These are phyloP conservation scores for Tiaroga cobitis DNA, from an alignment of 2,797 vertebrate species.

Conservation along the genomic window DNA sequence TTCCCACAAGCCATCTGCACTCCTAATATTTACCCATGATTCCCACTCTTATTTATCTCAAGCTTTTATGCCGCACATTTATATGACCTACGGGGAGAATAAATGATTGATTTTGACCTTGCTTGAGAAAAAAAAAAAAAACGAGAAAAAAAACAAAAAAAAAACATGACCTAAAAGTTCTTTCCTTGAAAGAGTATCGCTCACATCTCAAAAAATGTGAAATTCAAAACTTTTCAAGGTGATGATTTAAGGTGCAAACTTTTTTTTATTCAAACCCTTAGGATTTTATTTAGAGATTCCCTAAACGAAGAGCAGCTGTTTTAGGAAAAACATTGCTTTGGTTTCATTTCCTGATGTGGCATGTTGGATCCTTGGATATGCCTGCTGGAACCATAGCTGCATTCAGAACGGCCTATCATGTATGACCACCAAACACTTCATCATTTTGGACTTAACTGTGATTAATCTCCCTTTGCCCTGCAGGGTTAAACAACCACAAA, in stretches of 20 bases:
- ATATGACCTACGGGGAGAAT: not conserved
- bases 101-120: slow-evolving; percentile 37
- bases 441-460: slow-evolving; percentile 70
- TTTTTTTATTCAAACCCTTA: not conserved
- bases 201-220: not conserved
- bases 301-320: slow-evolving; percentile 22
- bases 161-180: not conserved
- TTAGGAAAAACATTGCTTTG: not conserved
- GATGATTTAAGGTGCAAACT: too few species aligned
- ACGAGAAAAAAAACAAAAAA: too few species aligned
- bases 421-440: slow-evolving; percentile 74
- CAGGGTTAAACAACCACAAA: slow-evolving; percentile 76
- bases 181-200: not conserved
- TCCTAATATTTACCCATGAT: slow-evolving; percentile 35
- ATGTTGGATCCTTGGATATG: not conserved
- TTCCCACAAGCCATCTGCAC: slow-evolving; percentile 37
- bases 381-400: not conserved
- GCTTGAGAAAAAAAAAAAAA: not conserved
- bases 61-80: not conserved
- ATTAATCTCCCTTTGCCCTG: slow-evolving; percentile 74
- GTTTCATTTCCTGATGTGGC: slow-evolving; percentile 23
- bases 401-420: slow-evolving; percentile 19
- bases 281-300: not conserved
- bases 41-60: slow-evolving; percentile 26
- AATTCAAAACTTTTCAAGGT: not conserved